Percentiles rank a stretch among this genome's conserved stretches.
phyloP scores from a whole-genome alignment of 2,113 vertebrate genomes.

The Acrocephalus arundinaceus region DNA sequence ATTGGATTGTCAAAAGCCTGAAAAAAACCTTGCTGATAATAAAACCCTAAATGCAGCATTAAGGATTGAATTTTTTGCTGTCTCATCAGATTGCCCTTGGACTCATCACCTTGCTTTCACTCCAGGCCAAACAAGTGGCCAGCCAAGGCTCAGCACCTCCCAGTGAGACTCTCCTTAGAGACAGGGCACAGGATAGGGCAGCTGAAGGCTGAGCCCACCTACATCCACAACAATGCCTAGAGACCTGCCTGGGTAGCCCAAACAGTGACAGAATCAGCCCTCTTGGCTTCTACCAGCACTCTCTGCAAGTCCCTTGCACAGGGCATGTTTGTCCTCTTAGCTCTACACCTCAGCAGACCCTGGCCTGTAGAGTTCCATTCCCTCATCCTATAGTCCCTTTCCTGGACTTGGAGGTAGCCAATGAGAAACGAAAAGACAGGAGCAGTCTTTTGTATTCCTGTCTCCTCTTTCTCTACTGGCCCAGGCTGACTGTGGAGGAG shows the following conservation, averaged over 20 bases:
- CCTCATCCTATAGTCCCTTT: not conserved
- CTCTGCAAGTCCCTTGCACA: accelerated
- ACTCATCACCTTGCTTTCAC: not conserved
- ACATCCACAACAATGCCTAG: not conserved
- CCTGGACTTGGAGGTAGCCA: accelerated
- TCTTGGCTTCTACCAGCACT: not conserved
- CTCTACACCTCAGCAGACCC: not conserved
- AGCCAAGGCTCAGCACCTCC: not conserved
- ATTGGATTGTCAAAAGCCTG: not conserved
- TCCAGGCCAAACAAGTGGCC: not conserved
- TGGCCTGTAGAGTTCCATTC: not conserved
- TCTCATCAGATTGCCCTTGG: not conserved
- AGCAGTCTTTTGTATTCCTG: not conserved
- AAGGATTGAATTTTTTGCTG: not conserved
- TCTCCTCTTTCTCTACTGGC: not conserved
- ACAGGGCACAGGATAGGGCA: not conserved
- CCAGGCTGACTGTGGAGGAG: not conserved
- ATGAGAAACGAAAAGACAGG: not conserved
- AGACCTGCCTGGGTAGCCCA: not conserved
- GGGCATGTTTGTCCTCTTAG: not conserved
- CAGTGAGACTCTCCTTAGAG: accelerated
- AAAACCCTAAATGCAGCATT: not conserved
- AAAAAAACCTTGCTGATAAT: accelerated
- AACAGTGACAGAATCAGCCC: not conserved
- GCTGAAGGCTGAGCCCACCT: not conserved